A percentile compares a stretch with the other conserved stretches of the same genome.
phyloP scores from a whole-genome alignment of 2,888 invertebrate genomes.

The Ennomos fuscantarius region DNA sequence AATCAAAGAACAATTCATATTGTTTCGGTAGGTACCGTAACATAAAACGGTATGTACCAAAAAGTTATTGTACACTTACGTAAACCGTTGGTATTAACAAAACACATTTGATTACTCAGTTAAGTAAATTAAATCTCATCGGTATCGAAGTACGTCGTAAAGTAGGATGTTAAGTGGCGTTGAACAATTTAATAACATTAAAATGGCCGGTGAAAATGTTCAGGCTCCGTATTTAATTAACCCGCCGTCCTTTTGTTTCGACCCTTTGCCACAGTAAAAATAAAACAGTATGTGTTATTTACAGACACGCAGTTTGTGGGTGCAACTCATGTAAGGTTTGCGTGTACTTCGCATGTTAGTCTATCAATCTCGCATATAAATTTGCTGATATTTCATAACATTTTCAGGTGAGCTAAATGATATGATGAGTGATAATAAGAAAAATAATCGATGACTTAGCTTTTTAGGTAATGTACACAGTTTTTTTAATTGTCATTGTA shows the following conservation, averaged over 20 bases:
- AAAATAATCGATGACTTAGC: too few relatives aligned
- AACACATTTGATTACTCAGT: constrained; percentile 25
- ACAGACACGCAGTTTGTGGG: not conserved
- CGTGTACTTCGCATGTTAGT: too few relatives aligned
- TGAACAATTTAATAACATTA: constrained; percentile 83
- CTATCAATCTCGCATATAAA: too few relatives aligned
- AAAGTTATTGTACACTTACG: too few relatives aligned
- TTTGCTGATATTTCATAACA: too few relatives aligned
- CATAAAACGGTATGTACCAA: too few relatives aligned
- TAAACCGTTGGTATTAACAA: constrained; percentile 9
- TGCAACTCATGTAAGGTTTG: too few relatives aligned
- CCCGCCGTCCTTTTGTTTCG: constrained; percentile 65
- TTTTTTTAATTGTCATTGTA: too few relatives aligned
- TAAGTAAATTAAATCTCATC: constrained; percentile 67
- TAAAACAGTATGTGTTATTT: constrained; percentile 17
- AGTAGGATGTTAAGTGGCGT: constrained; percentile 69
- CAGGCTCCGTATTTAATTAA: constrained; percentile 79
- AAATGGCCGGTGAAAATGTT: constrained; percentile 74
- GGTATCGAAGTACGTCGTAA: constrained; percentile 70
- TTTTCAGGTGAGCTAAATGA: too few relatives aligned
- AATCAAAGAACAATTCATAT: not conserved
- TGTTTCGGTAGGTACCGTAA: too few relatives aligned
- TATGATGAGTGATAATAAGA: too few relatives aligned
- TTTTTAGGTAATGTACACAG: too few relatives aligned
- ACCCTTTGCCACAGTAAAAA: constrained; percentile 51